Evolutionary conservation across 2,888 invertebrate genomes (phyloP), one percentile per base, ranked within the genome.

Genomic region (Blera fallax): DNA sequence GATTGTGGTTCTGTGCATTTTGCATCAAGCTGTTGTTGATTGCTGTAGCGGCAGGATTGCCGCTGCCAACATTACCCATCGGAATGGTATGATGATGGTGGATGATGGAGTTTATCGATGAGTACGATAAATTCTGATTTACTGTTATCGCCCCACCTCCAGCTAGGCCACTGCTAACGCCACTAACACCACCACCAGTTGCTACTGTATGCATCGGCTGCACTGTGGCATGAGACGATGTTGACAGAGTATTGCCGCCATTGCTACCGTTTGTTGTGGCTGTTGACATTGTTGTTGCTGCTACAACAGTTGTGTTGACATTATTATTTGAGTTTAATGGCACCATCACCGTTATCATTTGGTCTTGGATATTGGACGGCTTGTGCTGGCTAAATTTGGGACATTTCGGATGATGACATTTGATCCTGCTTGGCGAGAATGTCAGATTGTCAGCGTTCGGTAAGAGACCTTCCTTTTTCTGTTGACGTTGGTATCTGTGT

Each of bases 331-430:
- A 91, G 62, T 91, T 91, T 3, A 92, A 88, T 54, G 92, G 92
- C 87, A 92, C 92, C 92, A 92, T 92, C 48, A 92, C 92, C 34
- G 92, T 91, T 84, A 92, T 92, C 91, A 91, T 90, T 89, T 92
- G 92, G 88, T 92, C 92, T 88, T 91, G 92, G 72, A 92, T 90
- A 80, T 89, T 92, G 87, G 92, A 90, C 88, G 91, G 91, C 87
- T 91, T 91, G 43, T 90, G 90, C 87, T 89, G 89, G 81, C 89
- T 89, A 87, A 89, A 90, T 89, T 92, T 92, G 72, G 92, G 91
- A 80, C 92, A 92, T 87, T 92, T 92, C 18, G 92, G 91, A 89
- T 92, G 92, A 87, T 92, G 92, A 87, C 91, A 90, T 83, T 92
- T 92, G 87, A 92, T 92, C 73, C 92, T 90, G 77, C 91, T 92